phyloP scores from a whole-genome alignment of 2,113 vertebrate genomes.

The Catagonus wagneri region DNA sequence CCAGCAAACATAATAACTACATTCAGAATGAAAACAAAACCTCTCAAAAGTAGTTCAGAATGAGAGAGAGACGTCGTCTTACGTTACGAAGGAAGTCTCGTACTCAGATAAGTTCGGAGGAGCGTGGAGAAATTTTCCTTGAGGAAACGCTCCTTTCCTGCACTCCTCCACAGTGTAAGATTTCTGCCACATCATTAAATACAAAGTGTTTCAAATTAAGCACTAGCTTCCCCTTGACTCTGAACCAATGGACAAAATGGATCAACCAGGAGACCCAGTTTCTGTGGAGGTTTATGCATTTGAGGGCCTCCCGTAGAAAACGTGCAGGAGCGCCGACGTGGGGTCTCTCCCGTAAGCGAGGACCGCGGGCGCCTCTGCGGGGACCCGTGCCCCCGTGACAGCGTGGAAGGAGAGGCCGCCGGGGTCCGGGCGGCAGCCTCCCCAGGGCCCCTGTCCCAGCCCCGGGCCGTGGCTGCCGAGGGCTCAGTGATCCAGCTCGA shows the following conservation, averaged over 20 bases:
- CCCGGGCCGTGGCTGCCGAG: background rate
- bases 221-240: slow-evolving; percentile 30
- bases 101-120: background rate
- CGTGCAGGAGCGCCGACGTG: background rate
- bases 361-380: too few relatives aligned
- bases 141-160: background rate
- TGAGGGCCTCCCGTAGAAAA: background rate
- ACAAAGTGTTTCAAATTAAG: slow-evolving; percentile 41
- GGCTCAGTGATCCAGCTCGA: too few relatives aligned
- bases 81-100: background rate
- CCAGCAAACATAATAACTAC: background rate
- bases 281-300: background rate
- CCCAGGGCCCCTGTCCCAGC: background rate
- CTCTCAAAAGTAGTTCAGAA: background rate
- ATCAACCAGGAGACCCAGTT: background rate
- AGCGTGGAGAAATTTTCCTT: background rate
- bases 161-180: background rate
- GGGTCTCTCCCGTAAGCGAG: background rate
- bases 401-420: too few relatives aligned
- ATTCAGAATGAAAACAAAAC: slow-evolving; percentile 35
- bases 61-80: slow-evolving; percentile 29
- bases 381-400: too few relatives aligned
- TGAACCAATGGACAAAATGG: background rate
- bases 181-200: slow-evolving; percentile 34
- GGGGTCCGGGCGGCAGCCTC: background rate